Base-by-base conservation (phyloP, 2,113 vertebrate genomes). In the Hyaena hyaena region DNA sequence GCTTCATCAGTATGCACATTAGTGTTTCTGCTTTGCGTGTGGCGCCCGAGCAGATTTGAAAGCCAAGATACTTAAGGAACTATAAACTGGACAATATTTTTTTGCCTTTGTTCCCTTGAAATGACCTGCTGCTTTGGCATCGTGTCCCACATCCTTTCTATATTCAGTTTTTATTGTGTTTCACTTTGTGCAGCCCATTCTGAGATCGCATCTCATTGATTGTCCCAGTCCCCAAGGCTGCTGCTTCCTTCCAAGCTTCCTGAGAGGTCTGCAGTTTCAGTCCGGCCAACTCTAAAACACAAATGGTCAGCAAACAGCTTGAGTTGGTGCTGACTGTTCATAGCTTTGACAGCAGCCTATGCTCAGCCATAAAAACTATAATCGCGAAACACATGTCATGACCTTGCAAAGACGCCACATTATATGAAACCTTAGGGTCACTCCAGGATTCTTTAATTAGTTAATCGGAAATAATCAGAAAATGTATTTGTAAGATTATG, bases 181-280 rank as follows among this genome's bases (percentile, higher is more conserved):
- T 50, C 7, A 89, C 35, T 88, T 85, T 81, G 19, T 63, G 35
- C 39, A 48, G 48, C 65, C 26, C 35, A 55, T 63, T 95, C 26
- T 82, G n/a, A 95, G 33, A 69, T 10, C 74, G 55, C 39, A 58
- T 82, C 17, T 91, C 61, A 86, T 89, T 81, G n/a, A 86, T 79
- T 91, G 45, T 85, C 79, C 45, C 35, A 35, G 19, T 89, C 93
- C 82, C 73, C 58, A 80, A 88, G 16, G 28, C 88, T 90, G 28
- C 14, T 61, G 91, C 58, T 50, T 93, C 50, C 39, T 88, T 93
- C 85, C 50, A 90, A 65, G 4, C 24, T 96, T 95, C 26, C 68
- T 83, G 26, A 88, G 16, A 74, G 14, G 28, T 39, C 23, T 76
- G 35, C 15, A 68, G 39, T 89, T 93, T 69, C 73, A 61, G 26